Evolutionary conservation across 2,888 invertebrate genomes (phyloP).

Genomic region (Mythimna loreyi): DNA sequence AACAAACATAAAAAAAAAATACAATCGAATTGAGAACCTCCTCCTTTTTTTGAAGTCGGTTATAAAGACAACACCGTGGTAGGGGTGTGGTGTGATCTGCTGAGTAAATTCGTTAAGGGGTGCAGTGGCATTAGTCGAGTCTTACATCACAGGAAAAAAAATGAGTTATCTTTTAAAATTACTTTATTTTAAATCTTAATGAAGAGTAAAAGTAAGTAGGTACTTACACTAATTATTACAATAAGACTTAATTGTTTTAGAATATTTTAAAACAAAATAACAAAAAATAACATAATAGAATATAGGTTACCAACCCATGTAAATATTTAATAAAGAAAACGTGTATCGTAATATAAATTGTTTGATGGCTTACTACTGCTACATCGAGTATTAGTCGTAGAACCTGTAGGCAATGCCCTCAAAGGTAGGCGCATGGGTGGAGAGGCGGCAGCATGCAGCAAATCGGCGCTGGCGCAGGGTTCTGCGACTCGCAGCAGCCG

Average conservation of each 20-base stretch:
- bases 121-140: no score
- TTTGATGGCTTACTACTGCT: slow-evolving; percentile 71
- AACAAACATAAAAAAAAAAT: no score
- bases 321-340: slow-evolving; percentile 67
- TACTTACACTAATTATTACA: slow-evolving; percentile 3
- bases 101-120: no score
- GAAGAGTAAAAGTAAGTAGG: not conserved
- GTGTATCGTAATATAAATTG: slow-evolving; percentile 76
- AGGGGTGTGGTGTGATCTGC: no score
- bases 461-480: slow-evolving; percentile 73
- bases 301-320: slow-evolving; percentile 36
- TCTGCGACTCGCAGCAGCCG: slow-evolving; percentile 64
- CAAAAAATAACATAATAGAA: slow-evolving; percentile 12
- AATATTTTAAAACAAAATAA: not conserved
- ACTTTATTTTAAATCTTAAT: slow-evolving; percentile 5
- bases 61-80: no score
- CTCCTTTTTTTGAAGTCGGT: no score
- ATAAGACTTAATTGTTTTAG: not conserved
- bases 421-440: slow-evolving; percentile 65
- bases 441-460: slow-evolving; percentile 71
- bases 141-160: no score
- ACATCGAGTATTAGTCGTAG: slow-evolving; percentile 33
- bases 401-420: slow-evolving; percentile 57
- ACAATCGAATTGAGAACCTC: no score
- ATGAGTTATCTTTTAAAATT: no score